phyloP scores from a whole-genome alignment of 2,888 invertebrate genomes.

The Dryomyza anilis region DNA sequence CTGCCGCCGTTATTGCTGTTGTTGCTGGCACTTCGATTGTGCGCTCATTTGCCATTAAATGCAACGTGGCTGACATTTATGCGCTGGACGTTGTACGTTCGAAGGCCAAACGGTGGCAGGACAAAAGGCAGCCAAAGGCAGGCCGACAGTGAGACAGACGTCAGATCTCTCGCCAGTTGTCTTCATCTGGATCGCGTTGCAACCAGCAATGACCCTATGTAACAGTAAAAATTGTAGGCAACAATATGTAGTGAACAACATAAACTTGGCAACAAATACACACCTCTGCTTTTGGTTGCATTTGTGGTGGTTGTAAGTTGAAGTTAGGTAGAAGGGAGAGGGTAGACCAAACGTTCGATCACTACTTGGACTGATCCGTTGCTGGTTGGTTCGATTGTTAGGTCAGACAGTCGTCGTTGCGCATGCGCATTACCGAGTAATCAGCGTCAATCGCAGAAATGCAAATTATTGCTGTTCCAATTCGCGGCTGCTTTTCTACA shows the following conservation, averaged over 20 bases:
- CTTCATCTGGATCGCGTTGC: not conserved
- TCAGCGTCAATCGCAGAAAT: constrained; percentile 23
- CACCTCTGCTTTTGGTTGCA: not conserved
- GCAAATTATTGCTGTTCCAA: constrained; percentile 22
- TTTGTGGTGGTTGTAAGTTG: not conserved
- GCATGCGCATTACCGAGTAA: constrained; percentile 11
- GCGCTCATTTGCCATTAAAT: not conserved
- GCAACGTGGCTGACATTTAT: too few relatives aligned
- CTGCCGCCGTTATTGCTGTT: not conserved
- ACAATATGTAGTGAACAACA: too few relatives aligned
- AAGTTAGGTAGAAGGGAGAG: not conserved
- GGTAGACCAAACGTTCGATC: too few relatives aligned
- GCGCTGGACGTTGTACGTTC: too few relatives aligned
- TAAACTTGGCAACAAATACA: constrained; percentile 8
- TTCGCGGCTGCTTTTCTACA: too few relatives aligned
- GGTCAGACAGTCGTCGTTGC: too few relatives aligned
- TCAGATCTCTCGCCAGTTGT: not conserved
- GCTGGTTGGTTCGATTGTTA: not conserved
- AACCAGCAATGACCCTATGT: not conserved
- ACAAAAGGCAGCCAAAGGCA: too few relatives aligned
- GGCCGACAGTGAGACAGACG: too few relatives aligned
- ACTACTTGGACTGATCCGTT: not conserved
- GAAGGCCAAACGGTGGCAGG: too few relatives aligned
- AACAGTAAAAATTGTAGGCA: constrained; percentile 15
- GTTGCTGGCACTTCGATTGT: not conserved